Evolutionary conservation across 2,113 vertebrate species (phyloP), one percentile per base, ranked within the genome.

Genomic region (Sprattus sprattus): DNA sequence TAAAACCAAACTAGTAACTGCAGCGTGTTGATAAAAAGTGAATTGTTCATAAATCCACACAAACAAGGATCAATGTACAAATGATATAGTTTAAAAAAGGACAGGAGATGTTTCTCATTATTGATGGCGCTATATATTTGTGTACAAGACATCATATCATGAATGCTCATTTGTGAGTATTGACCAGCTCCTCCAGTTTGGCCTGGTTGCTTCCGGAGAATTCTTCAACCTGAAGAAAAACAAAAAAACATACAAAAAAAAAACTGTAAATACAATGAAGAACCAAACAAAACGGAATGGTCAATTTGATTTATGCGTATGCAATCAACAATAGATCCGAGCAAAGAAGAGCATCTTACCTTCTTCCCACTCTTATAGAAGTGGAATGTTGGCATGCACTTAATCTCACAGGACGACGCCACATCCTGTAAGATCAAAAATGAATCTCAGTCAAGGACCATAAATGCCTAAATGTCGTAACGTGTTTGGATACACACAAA

Each of bases 381-480:
- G 84, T 96, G 95, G 93, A 97, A 97, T 3, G 97, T 97, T 49
- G 97, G 97, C 97, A 97, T 97, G 89, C 96, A 97, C 81, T 93
- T 96, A 90, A 97, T 94, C 47, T 95, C 94, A 9, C 96, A 97
- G 0, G 93, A 91, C 50, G 94, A 4, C 81, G 97, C 95, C 39
- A 97, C 92, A 5, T 97, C 96, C 97, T 97, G 83, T 0, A 0
- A 50, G 13, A 75, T 22, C 71, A 16, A 47, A 22, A 81, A 47
- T 64, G 3, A n/a, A 25, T 47, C 4, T 25, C 54, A 60, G 54
- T 49, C 13, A 49, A 49, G 8, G 6, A 49, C 2, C 9, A 10
- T 9, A 49, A 39, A 39, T 39, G 2, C 39, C 39, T 39, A 39
- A 39, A 39, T 39, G 39, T 39, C 39, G 39, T 39, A 2, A 39